These are phyloP conservation scores for Spinus olivaceus DNA, from an alignment of 2,797 vertebrate species.

Conservation along the genomic window DNA sequence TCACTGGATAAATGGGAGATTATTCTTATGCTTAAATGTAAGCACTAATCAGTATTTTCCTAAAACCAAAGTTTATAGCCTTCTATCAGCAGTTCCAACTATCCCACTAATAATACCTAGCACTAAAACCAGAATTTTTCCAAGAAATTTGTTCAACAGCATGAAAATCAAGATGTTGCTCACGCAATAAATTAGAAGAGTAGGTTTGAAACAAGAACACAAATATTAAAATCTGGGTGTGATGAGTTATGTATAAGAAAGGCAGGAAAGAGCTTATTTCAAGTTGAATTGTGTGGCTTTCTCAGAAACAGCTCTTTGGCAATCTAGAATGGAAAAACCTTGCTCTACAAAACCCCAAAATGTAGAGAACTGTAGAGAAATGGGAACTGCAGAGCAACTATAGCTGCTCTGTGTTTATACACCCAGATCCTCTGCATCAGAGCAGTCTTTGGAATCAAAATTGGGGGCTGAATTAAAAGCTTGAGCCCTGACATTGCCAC, in stretches of 20 bases:
- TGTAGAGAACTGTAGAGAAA: background rate
- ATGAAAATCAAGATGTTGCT: background rate
- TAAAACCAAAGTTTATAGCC: background rate
- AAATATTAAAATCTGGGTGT: conserved; percentile 30
- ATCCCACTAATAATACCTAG: background rate
- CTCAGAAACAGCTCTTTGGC: background rate
- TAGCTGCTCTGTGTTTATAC: background rate
- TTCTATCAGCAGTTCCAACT: background rate
- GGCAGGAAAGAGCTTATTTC: conserved; percentile 35
- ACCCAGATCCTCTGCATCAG: background rate
- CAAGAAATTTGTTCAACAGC: background rate
- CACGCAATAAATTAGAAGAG: background rate
- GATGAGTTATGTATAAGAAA: conserved; percentile 25
- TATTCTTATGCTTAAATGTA: background rate
- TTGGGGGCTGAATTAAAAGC: background rate
- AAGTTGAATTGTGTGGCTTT: conserved; percentile 10
- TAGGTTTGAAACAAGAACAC: background rate
- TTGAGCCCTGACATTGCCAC: background rate
- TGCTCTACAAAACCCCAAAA: background rate
- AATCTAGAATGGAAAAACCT: background rate
- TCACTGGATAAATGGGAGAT: background rate
- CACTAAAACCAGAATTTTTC: background rate
- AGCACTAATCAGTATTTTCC: background rate
- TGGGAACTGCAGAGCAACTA: background rate
- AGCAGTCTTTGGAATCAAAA: background rate